phyloP scores from a whole-genome alignment of 2,797 vertebrate genomes.

The Microctenopoma stevenorrisi region DNA sequence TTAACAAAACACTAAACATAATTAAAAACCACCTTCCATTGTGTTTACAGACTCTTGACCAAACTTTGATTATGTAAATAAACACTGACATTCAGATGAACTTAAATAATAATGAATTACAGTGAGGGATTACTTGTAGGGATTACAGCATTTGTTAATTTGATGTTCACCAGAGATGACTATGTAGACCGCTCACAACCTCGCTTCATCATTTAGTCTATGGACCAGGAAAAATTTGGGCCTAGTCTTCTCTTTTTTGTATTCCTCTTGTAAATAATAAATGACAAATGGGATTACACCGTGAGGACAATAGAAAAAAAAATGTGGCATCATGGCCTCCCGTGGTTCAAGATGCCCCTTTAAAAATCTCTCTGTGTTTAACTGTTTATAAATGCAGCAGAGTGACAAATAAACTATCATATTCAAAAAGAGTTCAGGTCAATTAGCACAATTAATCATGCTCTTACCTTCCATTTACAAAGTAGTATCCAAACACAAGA shows the following conservation, averaged over 20 bases:
- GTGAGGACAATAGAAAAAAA: slow-evolving; percentile 17
- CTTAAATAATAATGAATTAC: slow-evolving; percentile 56
- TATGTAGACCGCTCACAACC: slow-evolving; percentile 43
- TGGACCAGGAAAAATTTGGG: slow-evolving; percentile 64
- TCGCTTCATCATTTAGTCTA: slow-evolving; percentile 54
- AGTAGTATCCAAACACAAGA: slow-evolving; percentile 54
- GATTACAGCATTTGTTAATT: slow-evolving; percentile 70
- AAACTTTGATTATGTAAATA: slow-evolving; percentile 75
- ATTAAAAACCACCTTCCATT: slow-evolving; percentile 47
- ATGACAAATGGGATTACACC: slow-evolving; percentile 7
- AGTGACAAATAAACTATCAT: slow-evolving; percentile 56
- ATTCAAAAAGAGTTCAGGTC: slow-evolving; percentile 63
- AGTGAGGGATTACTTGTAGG: slow-evolving; percentile 53
- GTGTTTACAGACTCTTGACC: slow-evolving; percentile 32
- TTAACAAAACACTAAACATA: slow-evolving; percentile 33
- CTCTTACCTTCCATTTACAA: slow-evolving; percentile 67
- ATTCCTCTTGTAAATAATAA: slow-evolving; percentile 70
- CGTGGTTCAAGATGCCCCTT: slow-evolving; percentile 38
- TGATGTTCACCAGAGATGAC: slow-evolving; percentile 48
- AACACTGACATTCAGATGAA: slow-evolving; percentile 69
- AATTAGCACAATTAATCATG: slow-evolving; percentile 68
- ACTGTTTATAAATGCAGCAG: slow-evolving; percentile 48
- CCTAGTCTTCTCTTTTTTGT: slow-evolving; percentile 24
- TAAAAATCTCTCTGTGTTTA: slow-evolving; percentile 45
- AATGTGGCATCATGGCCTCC: slow-evolving; percentile 48